A percentile compares a stretch with the other conserved stretches of the same genome.
These are phyloP conservation scores for Nasonia vitripennis DNA, from an alignment of 1,140 invertebrate species.

Conservation along the genomic window DNA sequence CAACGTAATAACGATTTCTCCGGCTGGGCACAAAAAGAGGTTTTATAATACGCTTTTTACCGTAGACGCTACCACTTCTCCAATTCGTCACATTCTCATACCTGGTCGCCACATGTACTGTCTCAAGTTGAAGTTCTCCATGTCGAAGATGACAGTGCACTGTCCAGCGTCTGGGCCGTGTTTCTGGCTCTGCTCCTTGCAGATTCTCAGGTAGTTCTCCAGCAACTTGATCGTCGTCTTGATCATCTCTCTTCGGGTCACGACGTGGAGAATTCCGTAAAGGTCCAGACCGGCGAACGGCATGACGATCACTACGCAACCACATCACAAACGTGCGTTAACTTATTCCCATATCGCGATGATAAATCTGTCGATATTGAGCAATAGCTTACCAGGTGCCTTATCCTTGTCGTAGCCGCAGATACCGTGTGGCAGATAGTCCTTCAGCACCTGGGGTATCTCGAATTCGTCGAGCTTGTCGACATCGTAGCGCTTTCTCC, in stretches of 20 bases:
- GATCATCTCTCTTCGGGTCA: conserved; percentile 83
- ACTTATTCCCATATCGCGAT: neutral
- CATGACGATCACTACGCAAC: conserved; percentile 80
- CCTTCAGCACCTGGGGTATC: conserved; percentile 81
- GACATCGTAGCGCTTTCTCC: conserved; percentile 86
- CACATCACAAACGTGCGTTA: neutral
- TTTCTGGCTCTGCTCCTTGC: conserved; percentile 77
- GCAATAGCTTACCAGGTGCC: conserved; percentile 79
- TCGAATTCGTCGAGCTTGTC: conserved; percentile 83
- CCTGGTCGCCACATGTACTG: conserved; percentile 91
- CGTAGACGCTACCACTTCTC: too few relatives aligned
- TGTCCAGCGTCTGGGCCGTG: conserved; percentile 79
- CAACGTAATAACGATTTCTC: conserved; percentile 87
- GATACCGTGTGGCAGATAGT: conserved; percentile 85
- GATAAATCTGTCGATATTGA: neutral
- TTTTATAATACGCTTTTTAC: neutral
- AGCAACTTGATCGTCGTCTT: conserved; percentile 80
- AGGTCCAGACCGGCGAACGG: conserved; percentile 85
- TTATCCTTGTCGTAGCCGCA: conserved; percentile 90
- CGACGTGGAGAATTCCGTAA: conserved; percentile 87
- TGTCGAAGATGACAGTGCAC: conserved; percentile 87
- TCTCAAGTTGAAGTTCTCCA: conserved; percentile 88
- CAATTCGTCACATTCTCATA: conserved; percentile 58
- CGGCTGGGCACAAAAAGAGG: conserved; percentile 76
- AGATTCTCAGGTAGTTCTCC: conserved; percentile 79